Conservation (phyloP, 2,888 invertebrate species). For the Yponomeuta malinellus region DNA sequence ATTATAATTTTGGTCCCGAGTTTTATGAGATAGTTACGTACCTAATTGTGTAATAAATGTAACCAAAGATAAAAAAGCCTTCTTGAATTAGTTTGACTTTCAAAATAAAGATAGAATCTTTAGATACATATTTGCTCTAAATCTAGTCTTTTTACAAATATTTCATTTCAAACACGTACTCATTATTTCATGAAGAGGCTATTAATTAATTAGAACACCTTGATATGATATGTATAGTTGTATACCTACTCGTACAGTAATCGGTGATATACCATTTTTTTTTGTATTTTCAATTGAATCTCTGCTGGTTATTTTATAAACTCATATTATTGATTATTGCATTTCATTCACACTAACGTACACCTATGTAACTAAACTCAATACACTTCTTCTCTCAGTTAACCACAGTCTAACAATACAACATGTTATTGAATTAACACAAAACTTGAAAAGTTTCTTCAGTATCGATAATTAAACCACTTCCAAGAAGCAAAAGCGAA, state of each 20-base stretch:
- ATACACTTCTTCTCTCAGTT: not conserved
- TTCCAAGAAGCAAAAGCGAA: too few species aligned
- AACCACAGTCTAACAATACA: too few species aligned
- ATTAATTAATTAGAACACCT: slow-evolving; percentile 2
- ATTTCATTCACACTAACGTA: not conserved
- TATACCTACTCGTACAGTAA: not conserved
- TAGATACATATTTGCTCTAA: not conserved
- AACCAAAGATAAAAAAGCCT: slow-evolving; percentile 1
- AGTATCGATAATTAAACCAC: too few species aligned
- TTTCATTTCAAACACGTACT: not conserved
- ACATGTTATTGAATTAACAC: too few species aligned
- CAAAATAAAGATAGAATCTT: not conserved
- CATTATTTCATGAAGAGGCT: not conserved
- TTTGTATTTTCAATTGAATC: not conserved
- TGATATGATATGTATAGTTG: not conserved
- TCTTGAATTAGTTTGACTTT: not conserved
- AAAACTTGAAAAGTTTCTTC: too few species aligned
- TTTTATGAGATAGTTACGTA: not conserved
- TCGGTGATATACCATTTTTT: not conserved
- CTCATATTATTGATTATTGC: slow-evolving; percentile 8
- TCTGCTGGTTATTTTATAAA: slow-evolving; percentile 5
- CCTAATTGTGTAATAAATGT: not conserved
- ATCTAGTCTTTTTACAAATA: not conserved
- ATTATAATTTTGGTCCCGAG: not conserved
- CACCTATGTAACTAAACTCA: not conserved